phyloP scores from a whole-genome alignment of 1,140 invertebrate species.

The Platorchestia sp. region DNA sequence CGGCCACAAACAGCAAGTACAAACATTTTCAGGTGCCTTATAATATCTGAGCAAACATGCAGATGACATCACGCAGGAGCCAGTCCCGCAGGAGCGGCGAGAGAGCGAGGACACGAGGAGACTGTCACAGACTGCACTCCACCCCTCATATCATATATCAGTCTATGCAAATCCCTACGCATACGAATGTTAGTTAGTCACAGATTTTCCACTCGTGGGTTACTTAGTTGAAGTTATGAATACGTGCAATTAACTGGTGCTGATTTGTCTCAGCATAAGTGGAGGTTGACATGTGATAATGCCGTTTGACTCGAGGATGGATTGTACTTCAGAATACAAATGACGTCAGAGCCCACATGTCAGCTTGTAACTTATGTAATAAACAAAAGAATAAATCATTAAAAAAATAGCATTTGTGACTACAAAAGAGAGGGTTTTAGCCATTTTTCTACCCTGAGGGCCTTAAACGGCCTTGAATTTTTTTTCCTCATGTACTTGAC shows the following conservation, averaged over 20 bases:
- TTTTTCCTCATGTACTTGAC: neutral
- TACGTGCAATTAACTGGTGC: too few species aligned
- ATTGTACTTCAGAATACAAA: neutral
- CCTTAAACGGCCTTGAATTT: neutral
- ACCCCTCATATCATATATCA: too few species aligned
- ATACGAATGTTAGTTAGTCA: too few species aligned
- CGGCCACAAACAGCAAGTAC: neutral
- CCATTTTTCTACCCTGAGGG: neutral
- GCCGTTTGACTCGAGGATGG: too few species aligned
- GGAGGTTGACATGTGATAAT: too few species aligned
- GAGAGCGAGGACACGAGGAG: neutral
- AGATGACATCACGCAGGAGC: neutral
- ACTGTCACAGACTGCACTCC: neutral
- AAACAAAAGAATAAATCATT: neutral
- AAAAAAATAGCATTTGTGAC: neutral
- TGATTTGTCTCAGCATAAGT: too few species aligned
- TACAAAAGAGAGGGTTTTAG: neutral
- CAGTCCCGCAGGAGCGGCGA: neutral
- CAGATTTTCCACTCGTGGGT: too few species aligned
- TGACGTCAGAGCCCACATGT: neutral
- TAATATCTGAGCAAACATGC: neutral
- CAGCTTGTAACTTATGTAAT: neutral
- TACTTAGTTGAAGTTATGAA: too few species aligned
- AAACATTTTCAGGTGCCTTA: neutral
- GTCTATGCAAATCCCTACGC: too few species aligned